phyloP scores from a whole-genome alignment of 2,888 invertebrate genomes.

The Harpalus rubripes region DNA sequence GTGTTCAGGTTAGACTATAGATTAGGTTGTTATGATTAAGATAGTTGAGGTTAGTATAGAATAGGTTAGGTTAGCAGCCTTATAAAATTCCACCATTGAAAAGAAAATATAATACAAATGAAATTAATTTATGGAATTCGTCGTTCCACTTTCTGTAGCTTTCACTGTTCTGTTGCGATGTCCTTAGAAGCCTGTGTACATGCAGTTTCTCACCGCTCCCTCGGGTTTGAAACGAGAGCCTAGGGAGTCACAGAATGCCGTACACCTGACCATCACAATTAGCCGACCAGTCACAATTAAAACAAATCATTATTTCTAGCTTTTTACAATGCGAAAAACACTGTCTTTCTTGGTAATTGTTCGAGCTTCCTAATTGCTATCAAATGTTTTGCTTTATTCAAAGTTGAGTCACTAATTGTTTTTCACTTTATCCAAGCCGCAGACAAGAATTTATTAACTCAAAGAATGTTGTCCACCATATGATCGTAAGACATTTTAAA shows the following conservation, averaged over 20 bases:
- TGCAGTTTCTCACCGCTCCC: slow-evolving; percentile 50
- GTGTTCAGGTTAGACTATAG: too few species aligned
- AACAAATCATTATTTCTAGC: slow-evolving; percentile 58
- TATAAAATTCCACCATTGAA: too few species aligned
- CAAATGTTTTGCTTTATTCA: slow-evolving; percentile 51
- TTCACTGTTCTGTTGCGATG: slow-evolving; percentile 6
- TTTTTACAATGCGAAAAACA: slow-evolving; percentile 50
- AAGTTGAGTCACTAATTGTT: slow-evolving; percentile 39
- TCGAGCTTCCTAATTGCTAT: slow-evolving; percentile 54
- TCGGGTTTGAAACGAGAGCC: slow-evolving; percentile 37
- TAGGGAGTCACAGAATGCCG: slow-evolving; percentile 52
- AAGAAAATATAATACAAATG: too few species aligned
- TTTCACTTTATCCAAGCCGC: slow-evolving; percentile 24
- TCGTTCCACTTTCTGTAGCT: not conserved
- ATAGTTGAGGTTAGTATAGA: too few species aligned
- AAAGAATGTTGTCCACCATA: not conserved
- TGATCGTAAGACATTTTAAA: too few species aligned
- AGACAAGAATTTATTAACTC: not conserved
- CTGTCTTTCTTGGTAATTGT: slow-evolving; percentile 49
- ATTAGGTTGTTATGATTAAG: too few species aligned
- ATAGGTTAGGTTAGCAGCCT: too few species aligned
- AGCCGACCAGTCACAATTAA: slow-evolving; percentile 56
- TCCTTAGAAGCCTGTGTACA: slow-evolving; percentile 46
- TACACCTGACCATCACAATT: slow-evolving; percentile 57
- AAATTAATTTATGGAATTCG: not conserved